Evolutionary conservation across 2,888 invertebrate genomes (phyloP).

Genomic region (Dynastes tityus): DNA sequence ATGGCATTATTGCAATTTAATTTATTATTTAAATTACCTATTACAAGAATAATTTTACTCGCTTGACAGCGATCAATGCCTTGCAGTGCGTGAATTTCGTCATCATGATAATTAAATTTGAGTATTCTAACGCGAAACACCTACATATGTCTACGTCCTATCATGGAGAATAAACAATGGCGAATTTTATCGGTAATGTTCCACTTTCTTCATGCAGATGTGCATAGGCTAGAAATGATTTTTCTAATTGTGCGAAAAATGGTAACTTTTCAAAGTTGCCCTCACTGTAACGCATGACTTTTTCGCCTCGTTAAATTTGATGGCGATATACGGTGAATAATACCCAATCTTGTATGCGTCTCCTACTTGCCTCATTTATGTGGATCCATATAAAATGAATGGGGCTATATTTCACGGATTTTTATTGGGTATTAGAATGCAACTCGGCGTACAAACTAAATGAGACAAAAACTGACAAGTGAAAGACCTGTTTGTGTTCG

Average conservation of each 20-base stretch:
- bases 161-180: too few relatives aligned
- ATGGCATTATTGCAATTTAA: too few relatives aligned
- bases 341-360: background rate
- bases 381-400: constrained; percentile 21
- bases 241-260: constrained; percentile 19
- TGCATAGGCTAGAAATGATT: background rate
- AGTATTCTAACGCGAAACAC: too few relatives aligned
- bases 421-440: constrained; percentile 6
- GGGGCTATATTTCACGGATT: constrained; percentile 23
- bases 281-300: background rate
- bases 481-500: background rate
- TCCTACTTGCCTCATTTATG: background rate
- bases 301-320: constrained; percentile 19
- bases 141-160: too few relatives aligned
- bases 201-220: too few relatives aligned
- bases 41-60: too few relatives aligned
- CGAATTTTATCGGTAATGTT: too few relatives aligned
- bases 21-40: too few relatives aligned
- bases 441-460: background rate
- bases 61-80: too few relatives aligned
- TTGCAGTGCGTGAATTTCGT: too few relatives aligned
- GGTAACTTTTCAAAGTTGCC: background rate
- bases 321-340: background rate
- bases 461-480: constrained; percentile 17
- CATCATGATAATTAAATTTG: too few relatives aligned